Evolutionary conservation across 2,888 invertebrate species (phyloP).

Genomic region (Dorcus hopei): DNA sequence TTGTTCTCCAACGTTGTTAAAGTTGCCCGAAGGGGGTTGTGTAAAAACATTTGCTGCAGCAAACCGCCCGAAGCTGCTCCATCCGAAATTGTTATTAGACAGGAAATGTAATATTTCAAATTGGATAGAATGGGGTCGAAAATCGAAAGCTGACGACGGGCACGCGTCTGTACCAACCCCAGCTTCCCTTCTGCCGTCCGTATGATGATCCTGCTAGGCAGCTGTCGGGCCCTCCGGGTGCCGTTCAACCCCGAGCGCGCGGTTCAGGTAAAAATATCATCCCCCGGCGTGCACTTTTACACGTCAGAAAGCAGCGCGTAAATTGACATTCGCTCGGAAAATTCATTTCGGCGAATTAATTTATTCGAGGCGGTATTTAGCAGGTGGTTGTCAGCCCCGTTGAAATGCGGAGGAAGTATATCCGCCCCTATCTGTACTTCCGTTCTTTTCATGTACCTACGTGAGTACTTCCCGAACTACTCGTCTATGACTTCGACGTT

Average conservation of each 20-base stretch:
- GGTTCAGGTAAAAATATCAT: conserved; percentile 15
- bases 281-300: conserved; percentile 2
- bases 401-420: conserved; percentile 12
- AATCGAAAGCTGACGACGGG: conserved; percentile 4
- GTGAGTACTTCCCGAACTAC: conserved; percentile 16
- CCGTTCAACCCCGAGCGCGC: conserved; percentile 5
- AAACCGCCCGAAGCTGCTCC: no score
- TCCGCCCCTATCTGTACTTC: conserved; percentile 29
- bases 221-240: conserved; percentile 7
- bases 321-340: background rate
- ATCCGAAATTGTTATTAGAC: no score
- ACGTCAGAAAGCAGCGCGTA: background rate
- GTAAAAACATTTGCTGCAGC: no score
- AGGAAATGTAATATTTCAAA: no score
- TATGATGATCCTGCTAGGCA: conserved; percentile 1
- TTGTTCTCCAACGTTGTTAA: no score
- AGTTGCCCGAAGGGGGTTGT: no score
- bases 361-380: background rate
- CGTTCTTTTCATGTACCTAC: conserved; percentile 21
- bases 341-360: background rate
- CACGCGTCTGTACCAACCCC: conserved; percentile 3
- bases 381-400: conserved; percentile 3
- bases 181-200: conserved; percentile 13
- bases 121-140: no score
- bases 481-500: conserved; percentile 21